A percentile compares a stretch with the other conserved stretches of the same genome.
Conservation (phyloP, 92 coral and sea anemone genomes). For the Zoanthus gigantus region DNA sequence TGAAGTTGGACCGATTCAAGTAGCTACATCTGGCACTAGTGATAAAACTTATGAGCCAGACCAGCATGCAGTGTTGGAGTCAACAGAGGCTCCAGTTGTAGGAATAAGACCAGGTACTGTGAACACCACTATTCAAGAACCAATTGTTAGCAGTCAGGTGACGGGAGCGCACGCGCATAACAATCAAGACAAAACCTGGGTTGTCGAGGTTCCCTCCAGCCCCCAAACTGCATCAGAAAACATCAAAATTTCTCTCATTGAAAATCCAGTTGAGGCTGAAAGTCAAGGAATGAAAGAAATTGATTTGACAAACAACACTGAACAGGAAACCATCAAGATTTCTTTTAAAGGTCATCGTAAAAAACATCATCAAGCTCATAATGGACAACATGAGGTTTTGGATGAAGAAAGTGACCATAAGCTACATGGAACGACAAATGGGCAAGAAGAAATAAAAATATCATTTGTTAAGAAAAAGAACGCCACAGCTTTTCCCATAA, state of each 20-base stretch:
- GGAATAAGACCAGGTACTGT: constrained; percentile 28
- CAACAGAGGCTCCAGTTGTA: constrained; percentile 21
- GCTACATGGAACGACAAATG: constrained; percentile 58
- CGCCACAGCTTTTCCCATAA: constrained; percentile 46
- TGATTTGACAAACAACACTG: constrained; percentile 25
- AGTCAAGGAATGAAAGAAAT: constrained; percentile 58
- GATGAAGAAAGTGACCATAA: constrained; percentile 23
- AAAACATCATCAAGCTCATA: constrained; percentile 46
- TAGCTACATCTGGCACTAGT: constrained; percentile 22
- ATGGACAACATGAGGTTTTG: constrained; percentile 60
- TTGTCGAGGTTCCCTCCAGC: constrained; percentile 72
- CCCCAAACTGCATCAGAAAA: constrained; percentile 44
- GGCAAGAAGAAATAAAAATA: constrained; percentile 70
- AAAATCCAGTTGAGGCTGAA: constrained; percentile 34
- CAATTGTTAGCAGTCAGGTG: constrained; percentile 31
- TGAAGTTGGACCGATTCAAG: background rate
- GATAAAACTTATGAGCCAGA: constrained; percentile 20
- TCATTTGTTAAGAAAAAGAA: constrained; percentile 74
- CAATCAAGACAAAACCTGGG: constrained; percentile 44
- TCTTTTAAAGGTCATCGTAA: constrained; percentile 74
- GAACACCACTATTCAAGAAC: constrained; percentile 5
- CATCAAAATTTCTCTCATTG: constrained; percentile 40
- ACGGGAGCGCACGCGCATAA: constrained; percentile 12
- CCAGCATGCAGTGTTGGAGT: constrained; percentile 38
- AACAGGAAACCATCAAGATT: constrained; percentile 75